phyloP scores from a whole-genome alignment of 2,797 vertebrate species.

The Euphonia xanthogaster region DNA sequence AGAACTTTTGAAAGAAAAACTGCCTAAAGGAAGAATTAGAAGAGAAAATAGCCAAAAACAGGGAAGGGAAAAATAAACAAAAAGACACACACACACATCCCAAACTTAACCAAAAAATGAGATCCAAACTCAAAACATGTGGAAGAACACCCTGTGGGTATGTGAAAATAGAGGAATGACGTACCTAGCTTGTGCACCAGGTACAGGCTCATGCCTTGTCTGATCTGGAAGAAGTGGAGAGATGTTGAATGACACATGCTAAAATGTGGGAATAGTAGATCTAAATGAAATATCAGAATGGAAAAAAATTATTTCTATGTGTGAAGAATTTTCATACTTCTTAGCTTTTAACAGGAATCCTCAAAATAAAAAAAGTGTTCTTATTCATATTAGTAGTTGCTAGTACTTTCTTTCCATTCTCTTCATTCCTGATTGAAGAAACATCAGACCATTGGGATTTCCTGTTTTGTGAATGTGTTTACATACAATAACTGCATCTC shows the following conservation, averaged over 20 bases:
- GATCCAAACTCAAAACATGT: not conserved
- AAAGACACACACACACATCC: not conserved
- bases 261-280: not conserved
- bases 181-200: not conserved
- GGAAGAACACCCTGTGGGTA: not conserved
- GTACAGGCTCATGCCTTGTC: not conserved
- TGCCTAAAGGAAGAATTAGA: not conserved
- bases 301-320: not conserved
- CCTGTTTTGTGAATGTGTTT: not conserved
- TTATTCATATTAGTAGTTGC: not conserved
- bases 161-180: not conserved
- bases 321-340: not conserved
- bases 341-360: not conserved
- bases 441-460: not conserved
- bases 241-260: not conserved
- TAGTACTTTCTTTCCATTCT: not conserved
- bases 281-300: not conserved
- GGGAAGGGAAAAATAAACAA: not conserved
- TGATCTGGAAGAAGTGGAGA: not conserved
- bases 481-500: not conserved
- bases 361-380: not conserved
- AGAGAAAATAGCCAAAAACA: not conserved
- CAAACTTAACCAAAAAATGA: not conserved
- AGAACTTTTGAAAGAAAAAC: not conserved
- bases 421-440: not conserved